Percentiles rank a stretch among this genome's conserved stretches.
Evolutionary conservation across 2,888 invertebrate species (phyloP).

Genomic region (Eurytoma californica): DNA sequence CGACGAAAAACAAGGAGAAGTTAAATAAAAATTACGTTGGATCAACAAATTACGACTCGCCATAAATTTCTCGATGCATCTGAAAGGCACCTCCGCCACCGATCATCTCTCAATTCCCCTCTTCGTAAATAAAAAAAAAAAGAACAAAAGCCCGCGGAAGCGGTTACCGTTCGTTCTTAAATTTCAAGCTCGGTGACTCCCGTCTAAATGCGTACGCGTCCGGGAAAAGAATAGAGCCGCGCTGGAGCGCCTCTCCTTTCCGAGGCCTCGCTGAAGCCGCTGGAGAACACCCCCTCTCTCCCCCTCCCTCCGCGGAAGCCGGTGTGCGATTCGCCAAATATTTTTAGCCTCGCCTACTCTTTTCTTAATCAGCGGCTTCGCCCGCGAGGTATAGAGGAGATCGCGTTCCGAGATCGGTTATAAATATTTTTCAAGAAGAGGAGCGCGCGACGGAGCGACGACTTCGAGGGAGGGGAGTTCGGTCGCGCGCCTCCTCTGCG

Average conservation of each 20-base stretch:
- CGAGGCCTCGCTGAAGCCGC: conserved; percentile 37
- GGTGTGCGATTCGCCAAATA: conserved; percentile 51
- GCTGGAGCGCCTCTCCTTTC: conserved; percentile 32
- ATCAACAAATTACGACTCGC: too few species aligned
- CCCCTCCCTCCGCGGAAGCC: conserved; percentile 14
- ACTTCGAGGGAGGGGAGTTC: neutral
- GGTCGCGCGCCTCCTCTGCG: conserved; percentile 55
- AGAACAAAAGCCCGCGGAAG: neutral
- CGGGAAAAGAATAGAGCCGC: neutral
- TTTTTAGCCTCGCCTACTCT: conserved; percentile 55
- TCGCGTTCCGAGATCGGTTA: conserved; percentile 69
- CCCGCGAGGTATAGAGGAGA: conserved; percentile 35
- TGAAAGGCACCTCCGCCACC: neutral
- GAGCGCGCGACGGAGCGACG: conserved; percentile 63
- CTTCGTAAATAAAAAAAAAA: neutral
- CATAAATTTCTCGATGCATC: neutral
- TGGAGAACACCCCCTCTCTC: conserved; percentile 27
- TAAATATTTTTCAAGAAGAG: conserved; percentile 72
- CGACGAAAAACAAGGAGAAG: too few species aligned
- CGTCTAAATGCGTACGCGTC: conserved; percentile 33
- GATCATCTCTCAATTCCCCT: neutral
- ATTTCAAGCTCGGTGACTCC: conserved; percentile 32
- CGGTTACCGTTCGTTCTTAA: conserved; percentile 28
- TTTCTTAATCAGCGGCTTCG: conserved; percentile 33
- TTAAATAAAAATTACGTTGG: too few species aligned